Conservation (phyloP, 2,888 invertebrate species). For the Parasteatoda lunata region DNA sequence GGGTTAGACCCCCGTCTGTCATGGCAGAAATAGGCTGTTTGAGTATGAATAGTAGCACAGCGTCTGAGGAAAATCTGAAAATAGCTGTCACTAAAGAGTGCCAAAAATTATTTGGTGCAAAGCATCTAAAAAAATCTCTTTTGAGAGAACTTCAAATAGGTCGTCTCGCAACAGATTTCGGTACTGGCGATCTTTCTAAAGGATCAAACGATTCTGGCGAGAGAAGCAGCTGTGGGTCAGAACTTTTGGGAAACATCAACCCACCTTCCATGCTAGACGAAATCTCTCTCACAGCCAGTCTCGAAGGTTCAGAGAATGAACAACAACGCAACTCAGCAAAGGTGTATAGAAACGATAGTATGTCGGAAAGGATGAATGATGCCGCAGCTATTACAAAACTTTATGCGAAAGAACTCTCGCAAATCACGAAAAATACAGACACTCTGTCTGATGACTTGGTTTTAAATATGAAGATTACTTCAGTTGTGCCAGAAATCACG, state of each 20-base stretch:
- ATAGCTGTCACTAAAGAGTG: constrained; percentile 29
- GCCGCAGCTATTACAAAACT: constrained; percentile 71
- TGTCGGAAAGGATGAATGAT: constrained; percentile 77
- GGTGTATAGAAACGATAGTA: constrained; percentile 39
- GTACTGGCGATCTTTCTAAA: constrained; percentile 72
- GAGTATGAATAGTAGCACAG: constrained; percentile 68
- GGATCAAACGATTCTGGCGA: constrained; percentile 73
- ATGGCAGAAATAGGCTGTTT: constrained; percentile 81
- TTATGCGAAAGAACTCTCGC: constrained; percentile 72
- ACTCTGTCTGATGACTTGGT: no score
- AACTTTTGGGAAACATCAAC: constrained; percentile 83
- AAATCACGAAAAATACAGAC: constrained; percentile 71
- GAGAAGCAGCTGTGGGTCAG: constrained; percentile 82
- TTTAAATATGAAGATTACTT: neutral
- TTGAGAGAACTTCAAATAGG: constrained; percentile 53
- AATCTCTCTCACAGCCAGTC: constrained; percentile 75
- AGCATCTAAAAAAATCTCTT: constrained; percentile 30
- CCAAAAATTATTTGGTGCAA: constrained; percentile 23
- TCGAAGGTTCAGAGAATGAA: constrained; percentile 63
- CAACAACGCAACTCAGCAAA: neutral
- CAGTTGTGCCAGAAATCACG: constrained; percentile 79
- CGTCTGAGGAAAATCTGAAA: constrained; percentile 56
- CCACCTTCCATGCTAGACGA: constrained; percentile 85
- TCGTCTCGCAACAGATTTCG: constrained; percentile 74
- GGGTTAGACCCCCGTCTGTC: constrained; percentile 84